These are phyloP conservation scores for Polypterus senegalus DNA, from an alignment of 2,113 vertebrate genomes.

Conservation along the genomic window DNA sequence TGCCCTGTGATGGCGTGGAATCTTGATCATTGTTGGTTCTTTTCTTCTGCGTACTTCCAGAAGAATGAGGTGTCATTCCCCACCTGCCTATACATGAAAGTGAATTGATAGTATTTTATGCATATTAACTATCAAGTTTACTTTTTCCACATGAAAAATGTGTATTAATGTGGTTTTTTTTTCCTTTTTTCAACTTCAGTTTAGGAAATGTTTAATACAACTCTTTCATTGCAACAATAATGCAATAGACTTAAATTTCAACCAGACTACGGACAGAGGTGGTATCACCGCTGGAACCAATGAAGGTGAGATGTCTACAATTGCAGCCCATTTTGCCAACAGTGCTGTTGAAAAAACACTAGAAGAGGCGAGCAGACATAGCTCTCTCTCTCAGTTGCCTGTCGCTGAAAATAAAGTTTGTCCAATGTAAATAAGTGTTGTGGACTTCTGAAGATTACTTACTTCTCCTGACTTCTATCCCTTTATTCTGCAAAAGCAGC, in stretches of 20 bases:
- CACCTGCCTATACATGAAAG: no score
- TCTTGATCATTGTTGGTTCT: no score
- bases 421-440: slow-evolving; percentile 32
- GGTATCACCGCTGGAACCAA: slow-evolving; percentile 38
- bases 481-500: no score
- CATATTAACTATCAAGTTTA: no score
- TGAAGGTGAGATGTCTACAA: slow-evolving; percentile 49
- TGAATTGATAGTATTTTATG: no score
- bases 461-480: no score
- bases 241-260: slow-evolving; percentile 33
- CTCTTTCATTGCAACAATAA: slow-evolving; percentile 45
- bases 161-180: no score
- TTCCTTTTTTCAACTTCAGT: slow-evolving; percentile 41
- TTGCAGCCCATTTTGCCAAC: slow-evolving; percentile 36
- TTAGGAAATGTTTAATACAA: slow-evolving; percentile 66
- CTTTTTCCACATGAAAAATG: no score
- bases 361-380: slow-evolving; percentile 37
- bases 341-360: slow-evolving; percentile 25
- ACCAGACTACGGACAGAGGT: slow-evolving; percentile 42
- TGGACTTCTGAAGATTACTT: no score
- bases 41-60: no score
- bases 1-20: no score
- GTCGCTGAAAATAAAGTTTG: slow-evolving; percentile 58
- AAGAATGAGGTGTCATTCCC: no score
- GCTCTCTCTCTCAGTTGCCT: slow-evolving; percentile 36